Conservation (phyloP, 2,113 vertebrate species). For the Chloropsis hardwickii region DNA sequence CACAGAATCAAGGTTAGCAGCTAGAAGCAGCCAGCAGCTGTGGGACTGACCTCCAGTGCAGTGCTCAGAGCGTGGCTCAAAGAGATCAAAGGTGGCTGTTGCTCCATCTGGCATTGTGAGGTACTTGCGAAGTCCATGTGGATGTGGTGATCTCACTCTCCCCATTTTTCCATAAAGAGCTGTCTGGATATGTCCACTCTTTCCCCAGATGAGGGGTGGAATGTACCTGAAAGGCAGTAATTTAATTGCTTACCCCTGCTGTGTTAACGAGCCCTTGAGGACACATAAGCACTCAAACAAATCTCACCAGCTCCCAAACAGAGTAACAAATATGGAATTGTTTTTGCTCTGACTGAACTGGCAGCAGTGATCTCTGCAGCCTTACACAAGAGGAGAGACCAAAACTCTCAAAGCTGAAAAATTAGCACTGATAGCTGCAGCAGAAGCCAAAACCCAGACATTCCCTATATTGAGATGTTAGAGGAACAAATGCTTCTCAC, state of each 20-base stretch:
- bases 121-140: conserved; percentile 89
- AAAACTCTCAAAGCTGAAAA: background rate
- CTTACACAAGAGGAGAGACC: background rate
- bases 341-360: background rate
- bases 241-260: background rate
- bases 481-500: background rate
- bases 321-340: background rate
- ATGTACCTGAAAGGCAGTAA: conserved; percentile 84
- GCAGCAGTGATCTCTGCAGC: background rate
- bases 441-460: background rate
- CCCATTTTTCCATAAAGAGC: conserved; percentile 97
- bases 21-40: background rate
- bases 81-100: conserved; percentile 96
- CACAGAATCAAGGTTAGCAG: background rate
- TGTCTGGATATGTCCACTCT: conserved; percentile 96
- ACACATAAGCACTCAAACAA: background rate
- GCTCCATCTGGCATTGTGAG: conserved; percentile 95
- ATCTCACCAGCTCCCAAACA: background rate
- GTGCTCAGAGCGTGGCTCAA: conserved; percentile 89
- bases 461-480: background rate
- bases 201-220: conserved; percentile 95
- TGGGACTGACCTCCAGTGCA: conserved; percentile 86
- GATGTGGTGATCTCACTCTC: conserved; percentile 90
- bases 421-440: background rate
- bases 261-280: background rate